Evolutionary conservation across 2,888 invertebrate genomes (phyloP).

Genomic region (Noctua janthe): DNA sequence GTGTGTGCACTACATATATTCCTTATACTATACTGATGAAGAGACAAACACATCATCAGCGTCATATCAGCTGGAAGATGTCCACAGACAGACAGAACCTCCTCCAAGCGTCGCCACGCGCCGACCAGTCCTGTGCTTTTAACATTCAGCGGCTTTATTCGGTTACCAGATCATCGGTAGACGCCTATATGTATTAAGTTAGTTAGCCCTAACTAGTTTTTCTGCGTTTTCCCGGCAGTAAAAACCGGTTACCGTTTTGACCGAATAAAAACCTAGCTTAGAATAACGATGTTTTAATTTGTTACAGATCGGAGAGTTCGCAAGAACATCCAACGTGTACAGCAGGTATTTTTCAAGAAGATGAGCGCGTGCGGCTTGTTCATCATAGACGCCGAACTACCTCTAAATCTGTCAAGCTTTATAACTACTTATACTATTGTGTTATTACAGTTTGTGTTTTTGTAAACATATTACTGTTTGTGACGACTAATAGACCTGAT

Average conservation of each 20-base stretch:
- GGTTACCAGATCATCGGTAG: no score
- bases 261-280: no score
- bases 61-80: no score
- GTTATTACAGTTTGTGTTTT: slow-evolving; percentile 26
- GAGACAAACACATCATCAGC: neutral
- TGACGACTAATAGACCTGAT: neutral
- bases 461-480: neutral
- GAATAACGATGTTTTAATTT: neutral
- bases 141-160: no score
- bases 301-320: slow-evolving; percentile 8
- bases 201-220: neutral
- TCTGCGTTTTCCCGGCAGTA: neutral
- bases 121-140: no score
- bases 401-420: neutral
- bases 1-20: no score
- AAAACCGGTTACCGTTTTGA: neutral
- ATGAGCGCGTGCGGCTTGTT: slow-evolving; percentile 30
- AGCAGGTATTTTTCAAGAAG: slow-evolving; percentile 22
- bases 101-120: no score
- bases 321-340: slow-evolving; percentile 28
- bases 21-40: neutral
- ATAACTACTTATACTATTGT: slow-evolving; percentile 30
- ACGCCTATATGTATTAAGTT: no score
- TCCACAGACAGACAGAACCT: no score
- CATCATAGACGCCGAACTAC: slow-evolving; percentile 26